Conservation (phyloP, 2,797 vertebrate genomes). For the Scomberomorus guttatus region DNA sequence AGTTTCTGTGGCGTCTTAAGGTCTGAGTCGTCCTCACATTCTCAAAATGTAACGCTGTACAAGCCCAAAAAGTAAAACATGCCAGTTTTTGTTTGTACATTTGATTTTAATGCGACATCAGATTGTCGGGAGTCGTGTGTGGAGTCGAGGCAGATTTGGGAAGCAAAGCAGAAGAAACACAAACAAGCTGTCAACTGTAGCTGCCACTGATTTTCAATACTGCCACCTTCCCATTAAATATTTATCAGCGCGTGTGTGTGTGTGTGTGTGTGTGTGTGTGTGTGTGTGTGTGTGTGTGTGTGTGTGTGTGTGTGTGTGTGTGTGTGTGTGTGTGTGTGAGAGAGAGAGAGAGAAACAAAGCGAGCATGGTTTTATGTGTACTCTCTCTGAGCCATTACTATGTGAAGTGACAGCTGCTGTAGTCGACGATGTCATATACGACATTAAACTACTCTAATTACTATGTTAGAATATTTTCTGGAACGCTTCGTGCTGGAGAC, state of each 20-base stretch:
- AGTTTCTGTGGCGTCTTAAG: not conserved
- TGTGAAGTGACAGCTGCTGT: conserved; percentile 30
- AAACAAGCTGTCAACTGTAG: conserved; percentile 11
- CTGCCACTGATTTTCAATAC: conserved; percentile 9
- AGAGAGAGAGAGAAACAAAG: not conserved
- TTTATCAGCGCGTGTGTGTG: not conserved
- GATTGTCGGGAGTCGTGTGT: not conserved
- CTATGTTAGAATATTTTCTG: too few species aligned
- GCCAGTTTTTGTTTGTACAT: not conserved
- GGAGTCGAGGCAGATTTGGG: not conserved
- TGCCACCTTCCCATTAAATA: conserved; percentile 12
- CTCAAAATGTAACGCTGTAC: not conserved
- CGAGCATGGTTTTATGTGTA: not conserved
- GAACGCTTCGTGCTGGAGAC: too few species aligned
- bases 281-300: not conserved
- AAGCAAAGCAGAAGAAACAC: not conserved
- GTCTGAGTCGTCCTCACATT: too few species aligned
- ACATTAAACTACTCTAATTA: too few species aligned
- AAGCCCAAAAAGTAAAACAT: not conserved
- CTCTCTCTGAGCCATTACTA: not conserved
- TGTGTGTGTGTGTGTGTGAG: not conserved
- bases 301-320: too few species aligned
- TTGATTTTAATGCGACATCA: not conserved
- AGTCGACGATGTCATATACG: too few species aligned
- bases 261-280: too few species aligned